Evolutionary conservation across 2,113 vertebrate genomes (phyloP).

Genomic region (Mesitornis unicolor): DNA sequence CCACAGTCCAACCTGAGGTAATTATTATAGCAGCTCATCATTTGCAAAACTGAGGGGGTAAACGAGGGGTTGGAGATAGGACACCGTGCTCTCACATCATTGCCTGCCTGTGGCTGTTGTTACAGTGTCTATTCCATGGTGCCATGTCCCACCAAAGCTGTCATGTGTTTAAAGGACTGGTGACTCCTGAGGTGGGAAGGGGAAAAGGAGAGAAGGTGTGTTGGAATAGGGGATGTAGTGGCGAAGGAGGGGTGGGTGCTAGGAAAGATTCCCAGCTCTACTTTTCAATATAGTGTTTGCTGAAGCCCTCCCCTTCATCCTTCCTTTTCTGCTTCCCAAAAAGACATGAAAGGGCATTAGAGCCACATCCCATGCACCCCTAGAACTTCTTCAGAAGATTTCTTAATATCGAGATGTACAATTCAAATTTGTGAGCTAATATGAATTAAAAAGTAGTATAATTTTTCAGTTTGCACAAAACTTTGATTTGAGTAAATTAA

Average conservation of each 20-base stretch:
- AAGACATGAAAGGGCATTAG: not conserved
- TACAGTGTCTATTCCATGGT: not conserved
- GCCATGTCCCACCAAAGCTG: not conserved
- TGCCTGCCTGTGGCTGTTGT: not conserved
- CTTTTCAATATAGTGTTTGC: not conserved
- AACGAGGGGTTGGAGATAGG: not conserved
- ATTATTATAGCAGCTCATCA: not conserved
- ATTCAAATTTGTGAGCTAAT: not conserved
- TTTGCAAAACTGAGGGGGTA: not conserved
- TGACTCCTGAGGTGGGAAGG: accelerated
- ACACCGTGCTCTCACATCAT: not conserved
- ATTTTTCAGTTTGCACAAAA: not conserved
- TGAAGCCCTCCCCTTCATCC: not conserved
- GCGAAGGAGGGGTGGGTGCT: not conserved
- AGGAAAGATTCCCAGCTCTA: not conserved
- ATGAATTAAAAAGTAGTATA: not conserved
- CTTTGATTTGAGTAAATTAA: not conserved
- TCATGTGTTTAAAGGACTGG: not conserved
- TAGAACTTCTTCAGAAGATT: not conserved
- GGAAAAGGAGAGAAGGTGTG: not conserved
- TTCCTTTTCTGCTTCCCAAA: not conserved
- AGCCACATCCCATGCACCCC: not conserved
- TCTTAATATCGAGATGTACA: not conserved
- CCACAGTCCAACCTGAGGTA: not conserved
- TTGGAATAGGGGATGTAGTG: not conserved